Conservation (phyloP, 1,140 invertebrate genomes). For the Pollicipes pollicipes region DNA sequence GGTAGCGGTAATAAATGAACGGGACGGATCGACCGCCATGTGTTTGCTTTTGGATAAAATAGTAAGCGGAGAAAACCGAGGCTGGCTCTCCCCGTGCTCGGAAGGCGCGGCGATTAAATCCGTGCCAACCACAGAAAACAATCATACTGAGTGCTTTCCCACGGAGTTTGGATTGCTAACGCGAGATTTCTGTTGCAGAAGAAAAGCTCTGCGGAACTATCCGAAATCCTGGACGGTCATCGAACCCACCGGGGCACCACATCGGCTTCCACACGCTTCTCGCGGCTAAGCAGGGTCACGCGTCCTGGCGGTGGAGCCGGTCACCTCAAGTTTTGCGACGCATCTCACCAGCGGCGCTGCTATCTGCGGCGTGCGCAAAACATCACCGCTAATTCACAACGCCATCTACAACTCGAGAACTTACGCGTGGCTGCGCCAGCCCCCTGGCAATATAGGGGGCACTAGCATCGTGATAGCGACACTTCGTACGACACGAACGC, state of each 20-base stretch:
- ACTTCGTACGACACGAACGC: neutral
- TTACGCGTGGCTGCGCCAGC: conserved; percentile 16
- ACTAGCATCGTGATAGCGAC: conserved; percentile 15
- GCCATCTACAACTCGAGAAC: conserved; percentile 20
- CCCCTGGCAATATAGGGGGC: conserved; percentile 22
- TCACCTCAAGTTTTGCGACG: conserved; percentile 18
- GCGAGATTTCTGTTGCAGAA: neutral
- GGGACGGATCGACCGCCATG: too few species aligned
- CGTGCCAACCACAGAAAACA: too few species aligned
- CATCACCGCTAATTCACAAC: conserved; percentile 19
- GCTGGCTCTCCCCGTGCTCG: too few species aligned
- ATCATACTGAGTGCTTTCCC: too few species aligned
- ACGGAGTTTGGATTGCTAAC: too few species aligned
- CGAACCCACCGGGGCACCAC: conserved; percentile 25
- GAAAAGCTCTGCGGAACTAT: conserved; percentile 7
- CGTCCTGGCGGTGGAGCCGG: conserved; percentile 24
- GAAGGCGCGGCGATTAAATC: too few species aligned
- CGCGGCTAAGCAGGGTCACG: conserved; percentile 20
- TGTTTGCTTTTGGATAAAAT: too few species aligned
- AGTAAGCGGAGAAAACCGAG: too few species aligned
- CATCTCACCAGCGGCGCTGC: conserved; percentile 18
- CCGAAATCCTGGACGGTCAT: conserved; percentile 19
- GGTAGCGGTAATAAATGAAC: too few species aligned
- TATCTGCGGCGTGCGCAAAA: conserved; percentile 17
- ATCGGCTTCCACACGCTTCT: conserved; percentile 23